These are phyloP conservation scores for Syngnathus scovelli DNA, from an alignment of 2,113 vertebrate genomes.

Conservation along the genomic window DNA sequence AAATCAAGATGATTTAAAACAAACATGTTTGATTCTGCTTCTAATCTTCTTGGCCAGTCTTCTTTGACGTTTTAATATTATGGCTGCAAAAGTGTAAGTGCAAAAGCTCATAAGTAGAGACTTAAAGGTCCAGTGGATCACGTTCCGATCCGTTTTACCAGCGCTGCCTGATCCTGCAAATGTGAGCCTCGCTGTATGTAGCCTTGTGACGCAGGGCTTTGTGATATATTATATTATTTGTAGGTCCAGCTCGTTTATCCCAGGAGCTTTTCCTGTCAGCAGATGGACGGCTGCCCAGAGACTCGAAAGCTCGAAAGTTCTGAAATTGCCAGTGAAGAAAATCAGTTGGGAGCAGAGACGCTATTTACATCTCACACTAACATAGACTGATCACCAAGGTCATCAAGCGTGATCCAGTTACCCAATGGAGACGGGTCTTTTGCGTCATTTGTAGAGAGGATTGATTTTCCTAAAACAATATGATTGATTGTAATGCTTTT, in stretches of 20 bases:
- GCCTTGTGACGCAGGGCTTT: slow-evolving; percentile 27
- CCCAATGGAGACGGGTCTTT: neutral
- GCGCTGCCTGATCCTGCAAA: slow-evolving; percentile 3
- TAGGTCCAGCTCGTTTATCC: slow-evolving; percentile 40
- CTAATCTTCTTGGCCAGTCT: no score
- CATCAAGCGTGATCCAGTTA: slow-evolving; percentile 26
- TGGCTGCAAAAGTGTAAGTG: neutral
- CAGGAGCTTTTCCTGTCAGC: slow-evolving; percentile 51
- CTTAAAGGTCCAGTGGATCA: slow-evolving; percentile 19
- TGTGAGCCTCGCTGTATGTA: slow-evolving; percentile 24
- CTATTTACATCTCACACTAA: slow-evolving; percentile 36
- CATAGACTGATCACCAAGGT: slow-evolving; percentile 14
- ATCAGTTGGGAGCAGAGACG: slow-evolving; percentile 29
- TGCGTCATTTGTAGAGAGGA: neutral
- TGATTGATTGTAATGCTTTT: neutral
- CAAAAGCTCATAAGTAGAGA: slow-evolving; percentile 3
- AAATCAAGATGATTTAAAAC: no score
- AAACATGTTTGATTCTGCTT: no score
- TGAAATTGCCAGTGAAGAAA: slow-evolving; percentile 29
- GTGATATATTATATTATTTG: slow-evolving; percentile 47
- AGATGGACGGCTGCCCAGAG: slow-evolving; percentile 45
- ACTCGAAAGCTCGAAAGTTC: slow-evolving; percentile 15
- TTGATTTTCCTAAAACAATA: neutral
- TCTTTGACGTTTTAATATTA: no score
- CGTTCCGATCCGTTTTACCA: slow-evolving; percentile 10